Base-by-base conservation (phyloP, 2,113 vertebrate genomes). In the Thunnus thynnus region DNA sequence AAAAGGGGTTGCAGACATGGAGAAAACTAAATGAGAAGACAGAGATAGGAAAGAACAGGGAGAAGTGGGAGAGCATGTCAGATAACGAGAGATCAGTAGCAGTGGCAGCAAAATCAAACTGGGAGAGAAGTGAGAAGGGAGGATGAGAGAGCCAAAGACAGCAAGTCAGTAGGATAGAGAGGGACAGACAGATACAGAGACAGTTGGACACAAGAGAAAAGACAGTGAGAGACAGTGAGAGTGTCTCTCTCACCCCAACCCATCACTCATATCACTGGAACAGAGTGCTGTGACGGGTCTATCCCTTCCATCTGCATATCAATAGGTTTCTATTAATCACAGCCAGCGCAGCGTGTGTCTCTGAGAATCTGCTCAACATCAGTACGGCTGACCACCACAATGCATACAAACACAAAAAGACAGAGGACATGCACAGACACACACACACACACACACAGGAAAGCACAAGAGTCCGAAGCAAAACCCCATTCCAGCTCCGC, bases 271-370 rank as follows among this genome's bases (percentile, higher is more conserved):
- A 82, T 78, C 41, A 22, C 61, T 16, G 27, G 51, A 65, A 25
- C 63, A n/a, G 47, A 86, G 85, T 70, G 60, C 71, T 14, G 48
- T 62, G 73, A 79, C 68, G 4, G 79, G 67, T 80, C 86, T 48
- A 67, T 74, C 82, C 62, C 72, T 32, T 14, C 69, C 82, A 91
- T 91, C 88, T 88, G 77, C 87, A 90, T 88, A 84, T 90, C 90
- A 92, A 92, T 89, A 27, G 78, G 58, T 79, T 78, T 80, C 73
- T 84, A 77, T 89, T 80, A 88, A 86, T 84, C 91, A 87, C 76
- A 75, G 73, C 83, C 70, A 16, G 52, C 86, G 68, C 85, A 47
- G 76, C 70, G 78, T 83, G 85, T 47, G 80, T 83, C 83, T 81
- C 81, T 11, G 80, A 41, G 76, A 90, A 82, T 78, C 78, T 62